Base-by-base conservation (phyloP, 1,140 invertebrate genomes). In the Helicoverpa armigera region DNA sequence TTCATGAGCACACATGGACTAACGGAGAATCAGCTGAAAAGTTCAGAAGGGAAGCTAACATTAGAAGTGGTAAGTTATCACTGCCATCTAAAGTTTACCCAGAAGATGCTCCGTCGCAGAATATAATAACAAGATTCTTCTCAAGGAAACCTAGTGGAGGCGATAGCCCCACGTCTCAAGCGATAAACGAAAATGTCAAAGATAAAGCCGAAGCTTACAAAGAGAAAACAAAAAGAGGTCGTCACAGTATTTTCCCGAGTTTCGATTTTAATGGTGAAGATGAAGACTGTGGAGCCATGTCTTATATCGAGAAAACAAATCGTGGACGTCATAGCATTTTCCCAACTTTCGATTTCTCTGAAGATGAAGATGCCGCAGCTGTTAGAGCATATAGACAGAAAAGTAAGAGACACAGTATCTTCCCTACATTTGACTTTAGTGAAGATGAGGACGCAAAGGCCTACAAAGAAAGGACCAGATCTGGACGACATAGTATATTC, bases 1-100 rank as follows among this genome's bases (percentile, higher is more conserved):
- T 69, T 95, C 88, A 95, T 70, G 96, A 97, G 43, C 95, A 96
- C 88, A 97, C 97, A 0, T 97, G 97, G 97, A 96, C 96, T 5
- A 97, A 96, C 84, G 95, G 96, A n/a, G 95, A 96, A 23, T 95
- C 96, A 0, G 95, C 95, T 2, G 95, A 95, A 60, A 96, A 96
- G 83, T 95, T 96, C 65, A 95, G 95, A 85, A 95, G 95, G 82
- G 92, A 96, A 79, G 96, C 95, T 81, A 96, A 92, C 79, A 83
- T 90, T 63, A 87, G 94, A 73, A 92, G 86, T 84, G 92, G 92
- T 13, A 95, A 95, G 80, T 82, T 94, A 65, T 95, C 94, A 10
- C 75, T 95, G 18, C 94, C 94, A 13, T 79, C 84, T 14, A 87
- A 82, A 65, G 79, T 85, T 18, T 31, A 79, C 18, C 70, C 85